phyloP scores from a whole-genome alignment of 2,113 vertebrate genomes.

The Sialia sialis region DNA sequence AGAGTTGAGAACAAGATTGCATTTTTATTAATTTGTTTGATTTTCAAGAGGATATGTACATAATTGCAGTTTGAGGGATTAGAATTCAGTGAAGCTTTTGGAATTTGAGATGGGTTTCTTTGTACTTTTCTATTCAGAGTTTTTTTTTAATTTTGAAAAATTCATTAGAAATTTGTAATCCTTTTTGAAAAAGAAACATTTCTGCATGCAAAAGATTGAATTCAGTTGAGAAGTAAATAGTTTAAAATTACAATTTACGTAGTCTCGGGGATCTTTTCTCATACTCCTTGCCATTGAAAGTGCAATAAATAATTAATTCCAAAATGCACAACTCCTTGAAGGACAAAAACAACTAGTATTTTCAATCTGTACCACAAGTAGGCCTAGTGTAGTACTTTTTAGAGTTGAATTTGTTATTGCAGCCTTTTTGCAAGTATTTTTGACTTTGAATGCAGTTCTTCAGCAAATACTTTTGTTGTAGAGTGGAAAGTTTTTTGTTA shows the following conservation, averaged over 20 bases:
- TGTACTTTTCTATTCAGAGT: not conserved
- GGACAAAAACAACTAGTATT: not conserved
- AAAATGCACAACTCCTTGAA: not conserved
- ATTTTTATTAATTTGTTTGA: not conserved
- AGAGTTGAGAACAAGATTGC: not conserved
- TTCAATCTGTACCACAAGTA: not conserved
- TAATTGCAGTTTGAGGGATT: not conserved
- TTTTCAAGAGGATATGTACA: not conserved
- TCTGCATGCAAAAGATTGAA: not conserved
- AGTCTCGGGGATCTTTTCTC: not conserved
- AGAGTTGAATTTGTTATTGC: not conserved
- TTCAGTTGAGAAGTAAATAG: not conserved
- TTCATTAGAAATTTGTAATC: not conserved
- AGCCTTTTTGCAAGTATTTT: not conserved
- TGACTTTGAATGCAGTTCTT: not conserved
- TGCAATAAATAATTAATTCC: not conserved
- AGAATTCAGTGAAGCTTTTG: not conserved
- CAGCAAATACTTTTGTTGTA: not conserved
- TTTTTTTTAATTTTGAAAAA: too few species aligned
- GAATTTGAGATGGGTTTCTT: not conserved
- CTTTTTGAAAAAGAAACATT: not conserved
- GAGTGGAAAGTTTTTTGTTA: not conserved
- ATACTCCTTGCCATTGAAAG: not conserved
- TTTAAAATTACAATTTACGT: not conserved
- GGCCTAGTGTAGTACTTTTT: not conserved